Percentiles rank a stretch among this genome's conserved stretches.
These are phyloP conservation scores for Drosophila arawakana DNA, from an alignment of 1,140 invertebrate genomes.

Conservation along the genomic window DNA sequence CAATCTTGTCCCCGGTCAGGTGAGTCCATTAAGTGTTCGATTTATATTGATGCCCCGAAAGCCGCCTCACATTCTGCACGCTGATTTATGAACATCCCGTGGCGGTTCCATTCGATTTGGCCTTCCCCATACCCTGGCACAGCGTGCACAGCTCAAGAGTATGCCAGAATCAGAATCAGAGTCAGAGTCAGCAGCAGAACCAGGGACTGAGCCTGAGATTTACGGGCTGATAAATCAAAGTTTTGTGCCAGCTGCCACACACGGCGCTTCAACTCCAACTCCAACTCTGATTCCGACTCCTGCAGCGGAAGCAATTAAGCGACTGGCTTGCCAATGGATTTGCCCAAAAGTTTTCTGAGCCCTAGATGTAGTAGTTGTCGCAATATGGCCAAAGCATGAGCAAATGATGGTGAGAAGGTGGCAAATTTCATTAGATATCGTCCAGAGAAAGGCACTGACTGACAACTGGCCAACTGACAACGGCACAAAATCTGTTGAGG, in stretches of 20 bases:
- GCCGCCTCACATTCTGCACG: slow-evolving; percentile 30
- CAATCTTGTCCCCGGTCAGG: slow-evolving; percentile 34
- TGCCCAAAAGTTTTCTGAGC: slow-evolving; percentile 48
- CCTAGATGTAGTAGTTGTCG: slow-evolving; percentile 17
- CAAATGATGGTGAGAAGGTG: slow-evolving; percentile 38
- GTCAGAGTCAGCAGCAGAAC: neutral
- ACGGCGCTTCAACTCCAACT: slow-evolving; percentile 12
- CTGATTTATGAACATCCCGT: slow-evolving; percentile 55
- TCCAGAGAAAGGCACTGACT: slow-evolving; percentile 1
- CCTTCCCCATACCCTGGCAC: slow-evolving; percentile 17
- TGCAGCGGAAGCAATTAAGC: slow-evolving; percentile 68
- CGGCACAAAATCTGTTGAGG: slow-evolving; percentile 59
- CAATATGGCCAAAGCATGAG: slow-evolving; percentile 48
- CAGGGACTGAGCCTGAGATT: slow-evolving; percentile 24
- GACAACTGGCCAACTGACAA: slow-evolving; percentile 18
- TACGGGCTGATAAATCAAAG: slow-evolving; percentile 65
- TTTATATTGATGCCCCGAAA: slow-evolving; percentile 59
- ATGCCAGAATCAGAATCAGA: neutral
- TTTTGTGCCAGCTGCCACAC: slow-evolving; percentile 51
- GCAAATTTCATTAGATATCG: slow-evolving; percentile 74
- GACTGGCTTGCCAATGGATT: slow-evolving; percentile 34
- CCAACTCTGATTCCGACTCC: neutral
- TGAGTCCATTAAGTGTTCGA: slow-evolving; percentile 78
- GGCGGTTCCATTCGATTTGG: slow-evolving; percentile 8
- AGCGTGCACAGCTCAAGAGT: slow-evolving; percentile 53